Evolutionary conservation across 1,140 invertebrate genomes (phyloP).

Genomic region (Drosophila parabipectinata): DNA sequence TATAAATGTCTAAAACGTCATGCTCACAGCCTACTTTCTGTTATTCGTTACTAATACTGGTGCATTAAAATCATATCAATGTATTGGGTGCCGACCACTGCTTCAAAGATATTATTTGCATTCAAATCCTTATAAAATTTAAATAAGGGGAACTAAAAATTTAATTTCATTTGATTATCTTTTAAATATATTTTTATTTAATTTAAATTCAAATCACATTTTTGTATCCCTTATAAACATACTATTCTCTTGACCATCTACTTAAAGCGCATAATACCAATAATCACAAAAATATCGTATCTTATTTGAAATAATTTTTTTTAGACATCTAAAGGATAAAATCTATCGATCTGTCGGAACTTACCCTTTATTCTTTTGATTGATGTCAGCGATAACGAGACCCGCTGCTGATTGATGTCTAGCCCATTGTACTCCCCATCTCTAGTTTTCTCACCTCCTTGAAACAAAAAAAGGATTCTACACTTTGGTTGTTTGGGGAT

Average conservation of each 20-base stretch:
- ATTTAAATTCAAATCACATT: too few relatives aligned
- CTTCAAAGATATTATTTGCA: too few relatives aligned
- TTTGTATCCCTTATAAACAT: background rate
- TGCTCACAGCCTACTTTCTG: too few relatives aligned
- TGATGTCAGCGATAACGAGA: conserved; percentile 17
- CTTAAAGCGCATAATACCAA: background rate
- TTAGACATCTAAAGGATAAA: conserved; percentile 14
- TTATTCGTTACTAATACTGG: too few relatives aligned
- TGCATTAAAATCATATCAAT: too few relatives aligned
- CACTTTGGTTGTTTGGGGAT: conserved; percentile 22
- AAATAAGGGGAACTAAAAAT: too few relatives aligned
- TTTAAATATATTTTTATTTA: too few relatives aligned
- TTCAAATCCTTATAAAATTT: too few relatives aligned
- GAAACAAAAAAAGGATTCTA: conserved; percentile 12
- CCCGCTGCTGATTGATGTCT: conserved; percentile 21
- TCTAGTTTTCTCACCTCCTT: background rate
- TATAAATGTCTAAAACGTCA: too few relatives aligned
- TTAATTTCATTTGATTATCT: too few relatives aligned
- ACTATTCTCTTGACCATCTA: background rate
- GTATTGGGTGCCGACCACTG: too few relatives aligned
- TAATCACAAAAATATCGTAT: conserved; percentile 16
- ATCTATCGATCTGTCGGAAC: background rate
- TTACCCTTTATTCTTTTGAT: conserved; percentile 20
- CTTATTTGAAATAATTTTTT: background rate
- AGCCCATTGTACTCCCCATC: conserved; percentile 14